phyloP scores from a whole-genome alignment of 1,140 invertebrate genomes.

The Papilio glaucus region DNA sequence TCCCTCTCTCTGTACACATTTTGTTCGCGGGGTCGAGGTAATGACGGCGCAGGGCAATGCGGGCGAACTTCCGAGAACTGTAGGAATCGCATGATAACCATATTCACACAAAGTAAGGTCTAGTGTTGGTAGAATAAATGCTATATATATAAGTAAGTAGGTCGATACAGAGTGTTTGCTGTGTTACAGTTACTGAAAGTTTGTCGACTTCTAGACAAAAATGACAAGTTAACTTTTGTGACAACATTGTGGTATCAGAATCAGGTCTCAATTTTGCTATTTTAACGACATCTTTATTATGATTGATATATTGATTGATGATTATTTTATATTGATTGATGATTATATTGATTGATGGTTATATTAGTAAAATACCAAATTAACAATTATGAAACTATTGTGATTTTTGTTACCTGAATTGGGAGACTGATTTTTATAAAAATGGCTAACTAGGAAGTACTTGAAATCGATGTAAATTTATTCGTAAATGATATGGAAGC shows the following conservation, averaged over 20 bases:
- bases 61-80: conserved; percentile 5
- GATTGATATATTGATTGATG: not conserved
- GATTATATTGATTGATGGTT: no score
- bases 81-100: not conserved
- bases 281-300: not conserved
- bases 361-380: no score
- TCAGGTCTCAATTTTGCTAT: not conserved
- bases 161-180: no score
- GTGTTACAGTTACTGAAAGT: not conserved
- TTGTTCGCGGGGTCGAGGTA: not conserved
- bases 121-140: conserved; percentile 5
- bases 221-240: not conserved
- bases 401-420: not conserved
- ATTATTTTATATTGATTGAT: no score
- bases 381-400: no score
- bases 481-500: not conserved
- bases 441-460: not conserved
- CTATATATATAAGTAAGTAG: conserved; percentile 6
- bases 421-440: not conserved
- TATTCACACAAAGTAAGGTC: no score
- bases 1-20: not conserved
- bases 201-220: not conserved
- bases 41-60: no score
- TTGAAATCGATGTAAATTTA: not conserved
- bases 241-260: no score